phyloP scores from a whole-genome alignment of 1,140 invertebrate genomes.

The Scaptodrosophila lebanonensis region DNA sequence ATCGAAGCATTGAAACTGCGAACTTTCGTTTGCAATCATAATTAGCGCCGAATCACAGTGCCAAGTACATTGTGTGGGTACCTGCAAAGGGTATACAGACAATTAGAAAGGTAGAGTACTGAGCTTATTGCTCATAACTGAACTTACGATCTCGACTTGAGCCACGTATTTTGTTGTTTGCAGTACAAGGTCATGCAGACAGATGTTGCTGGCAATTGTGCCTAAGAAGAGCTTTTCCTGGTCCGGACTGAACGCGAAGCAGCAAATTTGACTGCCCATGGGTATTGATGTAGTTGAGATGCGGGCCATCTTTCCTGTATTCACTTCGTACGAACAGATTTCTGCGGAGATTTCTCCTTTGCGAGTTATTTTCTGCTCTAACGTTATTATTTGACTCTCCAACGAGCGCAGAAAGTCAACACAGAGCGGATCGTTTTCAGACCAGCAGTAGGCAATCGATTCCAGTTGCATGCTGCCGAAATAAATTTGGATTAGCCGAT shows the following conservation, averaged over 20 bases:
- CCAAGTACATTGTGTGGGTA: constrained; percentile 85
- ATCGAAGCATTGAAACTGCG: constrained; percentile 88
- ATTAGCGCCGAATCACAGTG: constrained; percentile 84
- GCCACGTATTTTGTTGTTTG: constrained; percentile 81
- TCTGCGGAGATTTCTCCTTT: constrained; percentile 88
- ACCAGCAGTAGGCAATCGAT: constrained; percentile 82
- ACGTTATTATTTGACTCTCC: constrained; percentile 83
- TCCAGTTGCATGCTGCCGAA: constrained; percentile 79
- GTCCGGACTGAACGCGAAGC: constrained; percentile 82
- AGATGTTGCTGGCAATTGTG: constrained; percentile 86
- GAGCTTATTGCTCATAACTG: no score
- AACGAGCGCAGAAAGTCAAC: constrained; percentile 83
- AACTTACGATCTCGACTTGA: constrained; percentile 81
- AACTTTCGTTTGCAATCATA: constrained; percentile 83
- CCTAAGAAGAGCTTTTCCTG: constrained; percentile 85
- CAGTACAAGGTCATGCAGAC: constrained; percentile 83
- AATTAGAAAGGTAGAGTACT: no score
- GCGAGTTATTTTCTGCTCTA: constrained; percentile 87
- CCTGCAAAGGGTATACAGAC: constrained; percentile 73
- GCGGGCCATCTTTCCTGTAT: constrained; percentile 83
- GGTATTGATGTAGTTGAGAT: constrained; percentile 83
- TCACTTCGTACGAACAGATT: constrained; percentile 85
- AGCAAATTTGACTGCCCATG: constrained; percentile 84
- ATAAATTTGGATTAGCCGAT: neutral
- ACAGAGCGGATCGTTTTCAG: constrained; percentile 84